Percentiles rank a stretch among this genome's conserved stretches.
Evolutionary conservation across 2,888 invertebrate genomes (phyloP).

Genomic region (Megastigmus dorsalis): DNA sequence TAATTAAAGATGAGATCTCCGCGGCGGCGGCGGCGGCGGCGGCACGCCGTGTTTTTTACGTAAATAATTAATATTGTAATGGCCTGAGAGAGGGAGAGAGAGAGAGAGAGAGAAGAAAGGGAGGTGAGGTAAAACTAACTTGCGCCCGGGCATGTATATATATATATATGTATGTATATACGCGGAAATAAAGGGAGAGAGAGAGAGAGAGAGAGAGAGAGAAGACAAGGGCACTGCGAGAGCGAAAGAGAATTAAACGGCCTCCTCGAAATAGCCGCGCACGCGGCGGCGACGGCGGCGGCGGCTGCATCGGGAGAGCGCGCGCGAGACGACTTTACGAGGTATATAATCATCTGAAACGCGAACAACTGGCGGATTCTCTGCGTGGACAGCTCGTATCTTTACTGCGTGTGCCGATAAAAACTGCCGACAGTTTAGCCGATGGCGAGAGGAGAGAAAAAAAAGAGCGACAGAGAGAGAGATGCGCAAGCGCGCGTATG

Average conservation of each 20-base stretch:
- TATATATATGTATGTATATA: no score
- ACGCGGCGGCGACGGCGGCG: not conserved
- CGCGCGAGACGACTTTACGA: no score
- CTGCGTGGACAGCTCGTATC: no score
- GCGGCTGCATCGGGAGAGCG: not conserved
- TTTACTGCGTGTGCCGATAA: no score
- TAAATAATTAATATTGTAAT: constrained; percentile 70
- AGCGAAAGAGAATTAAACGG: constrained; percentile 19
- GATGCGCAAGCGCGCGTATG: no score
- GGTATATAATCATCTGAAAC: no score
- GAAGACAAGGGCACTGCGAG: not conserved
- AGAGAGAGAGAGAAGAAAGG: not conserved
- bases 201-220: constrained; percentile 43
- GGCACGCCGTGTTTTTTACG: constrained; percentile 66
- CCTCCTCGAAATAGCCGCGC: constrained; percentile 13
- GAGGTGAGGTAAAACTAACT: not conserved
- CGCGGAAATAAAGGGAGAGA: constrained; percentile 56
- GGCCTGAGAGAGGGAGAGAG: constrained; percentile 50
- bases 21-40: no score
- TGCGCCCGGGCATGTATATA: no score
- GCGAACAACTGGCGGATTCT: no score
- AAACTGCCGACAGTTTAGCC: not conserved
- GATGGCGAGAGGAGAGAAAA: no score
- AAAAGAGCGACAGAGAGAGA: no score
- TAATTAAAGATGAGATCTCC: constrained; percentile 70